A percentile compares a stretch with the other conserved stretches of the same genome.
Conservation (phyloP, 2,113 vertebrate species). For the Menura novaehollandiae region DNA sequence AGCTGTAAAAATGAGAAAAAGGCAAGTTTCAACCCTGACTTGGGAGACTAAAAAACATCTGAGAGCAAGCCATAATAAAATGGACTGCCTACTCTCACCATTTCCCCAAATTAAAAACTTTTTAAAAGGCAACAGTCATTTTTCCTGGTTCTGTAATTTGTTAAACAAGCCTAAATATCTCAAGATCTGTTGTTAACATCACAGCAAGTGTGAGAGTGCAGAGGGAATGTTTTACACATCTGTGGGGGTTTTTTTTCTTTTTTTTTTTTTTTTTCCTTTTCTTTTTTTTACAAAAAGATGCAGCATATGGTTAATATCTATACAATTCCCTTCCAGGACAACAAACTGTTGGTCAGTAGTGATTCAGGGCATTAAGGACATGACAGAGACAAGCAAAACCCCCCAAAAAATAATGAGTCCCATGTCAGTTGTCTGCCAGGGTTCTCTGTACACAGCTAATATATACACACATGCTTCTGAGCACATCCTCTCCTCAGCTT, state of each 20-base stretch:
- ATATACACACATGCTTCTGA: background rate
- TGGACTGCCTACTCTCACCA: background rate
- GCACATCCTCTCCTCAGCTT: conserved; percentile 15
- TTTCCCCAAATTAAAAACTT: background rate
- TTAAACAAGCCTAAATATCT: background rate
- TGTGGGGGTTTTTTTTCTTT: no score
- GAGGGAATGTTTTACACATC: background rate
- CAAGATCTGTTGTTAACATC: background rate
- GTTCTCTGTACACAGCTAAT: conserved; percentile 56
- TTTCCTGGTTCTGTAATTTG: background rate
- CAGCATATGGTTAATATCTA: conserved; percentile 54
- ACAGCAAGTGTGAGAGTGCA: background rate
- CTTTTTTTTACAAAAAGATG: conserved; percentile 15
- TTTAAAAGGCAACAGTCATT: conserved; percentile 42
- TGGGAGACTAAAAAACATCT: background rate
- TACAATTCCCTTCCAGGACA: conserved; percentile 50
- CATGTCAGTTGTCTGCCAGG: conserved; percentile 7
- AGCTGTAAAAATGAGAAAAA: conserved; percentile 23
- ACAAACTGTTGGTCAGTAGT: conserved; percentile 51
- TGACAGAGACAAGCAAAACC: background rate
- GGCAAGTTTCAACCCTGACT: conserved; percentile 24
- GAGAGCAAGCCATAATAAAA: background rate
- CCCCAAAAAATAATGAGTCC: background rate
- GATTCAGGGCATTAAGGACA: conserved; percentile 46
- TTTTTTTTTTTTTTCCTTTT: background rate